Base-by-base conservation (phyloP, 2,888 invertebrate genomes). In the Leptopilina myrica region DNA sequence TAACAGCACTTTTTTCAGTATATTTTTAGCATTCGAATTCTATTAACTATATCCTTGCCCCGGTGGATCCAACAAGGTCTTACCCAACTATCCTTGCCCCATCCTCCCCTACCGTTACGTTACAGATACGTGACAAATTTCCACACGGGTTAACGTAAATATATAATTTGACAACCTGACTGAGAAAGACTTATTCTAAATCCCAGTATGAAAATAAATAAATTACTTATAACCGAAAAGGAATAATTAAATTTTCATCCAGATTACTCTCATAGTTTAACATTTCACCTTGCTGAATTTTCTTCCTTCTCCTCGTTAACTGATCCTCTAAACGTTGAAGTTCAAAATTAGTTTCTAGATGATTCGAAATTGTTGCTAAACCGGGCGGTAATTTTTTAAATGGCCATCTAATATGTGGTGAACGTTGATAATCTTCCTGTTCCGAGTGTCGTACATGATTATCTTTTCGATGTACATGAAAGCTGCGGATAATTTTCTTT, bases 401-500 rank as follows among this genome's bases (percentile, higher is more conserved):
- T 14, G 53, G 53, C 73, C 73, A 73, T n/a, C 40, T n/a, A n/a
- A 9, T 40, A 0, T 9, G 33, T 33, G n/a, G n/a, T 14, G 33
- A 33, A n/a, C n/a, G n/a, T 56, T 53, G 33, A 20, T 73, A n/a
- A 8, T 56, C 56, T 11, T 8, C 12, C 15, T 53, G 56, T 14
- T 14, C 73, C 5, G 73, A 40, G 11, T 9, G 33, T 73, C 33
- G 53, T n/a, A n/a, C n/a, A 33, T 11, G n/a, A 73, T 59, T 56
- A 5, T 73, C 56, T 12, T 56, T 69, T 73, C 62, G 53, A 64
- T 78, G 15, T 49, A 20, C n/a, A 69, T 15, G 62, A 46, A 82
- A 76, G 11, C 76, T 66, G 1, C 76, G 56, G 4, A 82, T 53
- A 20, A 81, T 64, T 59, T 81, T 78, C 64, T 80, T 40, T n/a